Base-by-base conservation (phyloP, 2,797 vertebrate species). In the Acanthopagrus latus region DNA sequence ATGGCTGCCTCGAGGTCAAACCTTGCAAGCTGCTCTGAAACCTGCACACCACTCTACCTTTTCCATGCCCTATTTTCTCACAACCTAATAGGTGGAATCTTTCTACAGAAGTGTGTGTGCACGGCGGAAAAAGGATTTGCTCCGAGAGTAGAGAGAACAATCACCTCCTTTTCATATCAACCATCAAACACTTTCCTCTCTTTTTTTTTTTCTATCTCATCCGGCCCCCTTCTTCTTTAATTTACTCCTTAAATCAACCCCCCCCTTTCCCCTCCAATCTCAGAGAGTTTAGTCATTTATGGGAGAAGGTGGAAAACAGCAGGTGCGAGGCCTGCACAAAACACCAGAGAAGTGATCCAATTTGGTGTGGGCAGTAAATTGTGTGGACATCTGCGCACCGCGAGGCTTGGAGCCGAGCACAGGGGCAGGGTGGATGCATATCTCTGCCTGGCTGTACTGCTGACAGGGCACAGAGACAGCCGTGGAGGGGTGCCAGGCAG, bases 361-460 rank as follows among this genome's bases (percentile, higher is more conserved):
- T 95, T 95, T 93, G 86, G 86, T 90, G 79, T 62, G 88, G 79
- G 91, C 90, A 91, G 91, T 95, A 94, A 95, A 95, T 94, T 90
- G 85, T 81, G 76, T 78, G 83, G 88, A 91, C 91, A 88, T 89
- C 85, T 89, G 86, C 50, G 71, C 80, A 55, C 71, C 66, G 82
- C 85, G 63, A 48, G 76, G 81, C 17, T 68, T 69, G 44, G 81
- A 83, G 88, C 88, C 44, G 80, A 86, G 89, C 85, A 20, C 77
- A 25, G 80, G 38, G 79, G 81, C 78, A 70, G 79, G 80, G 71
- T 71, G 82, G 83, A 77, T 81, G 83, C 83, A 76, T 90, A 81
- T 84, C 91, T 88, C 80, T 82, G 80, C 54, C 88, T 85, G 78
- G 74, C 71, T 71, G 80, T 83, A 84, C 38, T 89, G 91, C 93